A percentile compares a stretch with the other conserved stretches of the same genome.
phyloP scores from a whole-genome alignment of 2,797 vertebrate genomes.

The Lycodopsis pacificus region DNA sequence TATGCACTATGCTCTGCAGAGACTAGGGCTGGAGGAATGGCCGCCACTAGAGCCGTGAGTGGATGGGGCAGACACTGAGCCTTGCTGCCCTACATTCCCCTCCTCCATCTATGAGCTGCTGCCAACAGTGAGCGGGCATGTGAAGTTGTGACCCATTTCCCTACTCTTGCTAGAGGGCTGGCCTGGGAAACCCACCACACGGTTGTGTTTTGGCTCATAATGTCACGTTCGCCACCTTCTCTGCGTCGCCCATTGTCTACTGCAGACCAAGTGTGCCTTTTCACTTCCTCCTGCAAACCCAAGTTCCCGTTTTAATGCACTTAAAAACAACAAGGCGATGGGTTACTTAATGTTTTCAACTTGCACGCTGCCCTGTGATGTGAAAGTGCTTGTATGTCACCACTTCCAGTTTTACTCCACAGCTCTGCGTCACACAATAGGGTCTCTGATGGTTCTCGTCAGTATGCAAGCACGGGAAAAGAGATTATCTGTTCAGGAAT shows the following conservation, averaged over 20 bases:
- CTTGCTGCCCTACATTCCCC: constrained; percentile 66
- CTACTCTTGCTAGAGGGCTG: constrained; percentile 65
- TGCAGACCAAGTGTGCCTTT: not conserved
- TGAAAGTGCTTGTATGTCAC: constrained; percentile 33
- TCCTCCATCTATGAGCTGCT: constrained; percentile 49
- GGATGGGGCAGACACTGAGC: constrained; percentile 37
- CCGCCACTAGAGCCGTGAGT: not conserved
- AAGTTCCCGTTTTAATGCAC: constrained; percentile 19
- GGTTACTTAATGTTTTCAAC: constrained; percentile 25
- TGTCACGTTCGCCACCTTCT: constrained; percentile 21
- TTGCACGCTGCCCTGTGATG: constrained; percentile 30
- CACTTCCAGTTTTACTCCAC: constrained; percentile 53
- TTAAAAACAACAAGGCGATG: not conserved
- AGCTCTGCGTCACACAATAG: constrained; percentile 58
- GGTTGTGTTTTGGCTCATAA: constrained; percentile 41
- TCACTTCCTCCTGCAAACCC: constrained; percentile 22
- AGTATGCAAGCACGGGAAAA: constrained; percentile 51
- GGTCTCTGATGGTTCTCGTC: constrained; percentile 61
- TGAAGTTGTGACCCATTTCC: constrained; percentile 76
- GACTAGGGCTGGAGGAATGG: constrained; percentile 5
- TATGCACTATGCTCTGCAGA: constrained; percentile 12
- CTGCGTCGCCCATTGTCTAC: not conserved
- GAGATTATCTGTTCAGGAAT: constrained; percentile 78
- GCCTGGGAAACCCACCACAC: constrained; percentile 52
- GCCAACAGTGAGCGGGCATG: constrained; percentile 60